These are phyloP conservation scores for Eurystomus glaucurus DNA, from an alignment of 2,797 vertebrate species.

Conservation along the genomic window DNA sequence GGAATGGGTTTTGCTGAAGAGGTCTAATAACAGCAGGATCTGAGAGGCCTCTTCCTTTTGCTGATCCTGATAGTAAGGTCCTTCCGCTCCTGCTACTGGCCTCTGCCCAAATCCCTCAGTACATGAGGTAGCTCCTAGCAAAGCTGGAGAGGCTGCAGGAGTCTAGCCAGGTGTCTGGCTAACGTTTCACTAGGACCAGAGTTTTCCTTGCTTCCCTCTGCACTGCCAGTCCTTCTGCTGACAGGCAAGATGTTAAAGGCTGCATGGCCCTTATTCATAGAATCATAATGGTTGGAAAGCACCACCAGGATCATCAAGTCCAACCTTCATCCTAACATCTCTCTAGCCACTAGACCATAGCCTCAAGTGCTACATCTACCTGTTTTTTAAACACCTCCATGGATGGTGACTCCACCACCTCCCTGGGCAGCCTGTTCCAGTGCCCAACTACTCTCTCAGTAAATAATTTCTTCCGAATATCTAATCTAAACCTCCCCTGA, in stretches of 20 bases:
- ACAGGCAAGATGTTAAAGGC: neutral
- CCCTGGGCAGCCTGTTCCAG: no score
- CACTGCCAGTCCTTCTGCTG: neutral
- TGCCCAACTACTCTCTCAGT: no score
- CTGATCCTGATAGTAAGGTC: neutral
- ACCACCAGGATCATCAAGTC: no score
- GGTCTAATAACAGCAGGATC: neutral
- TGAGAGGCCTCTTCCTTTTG: neutral
- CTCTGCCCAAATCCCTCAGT: neutral
- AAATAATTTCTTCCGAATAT: no score
- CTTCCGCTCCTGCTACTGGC: neutral
- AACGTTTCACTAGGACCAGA: neutral
- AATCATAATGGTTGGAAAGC: no score
- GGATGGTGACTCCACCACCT: no score
- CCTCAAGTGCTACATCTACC: no score
- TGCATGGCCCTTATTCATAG: neutral
- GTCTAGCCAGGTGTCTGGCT: neutral
- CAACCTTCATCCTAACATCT: no score
- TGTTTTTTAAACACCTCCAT: no score
- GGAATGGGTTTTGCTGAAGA: neutral
- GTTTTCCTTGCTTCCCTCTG: neutral
- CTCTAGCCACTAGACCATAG: no score
- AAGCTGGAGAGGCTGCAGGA: neutral
- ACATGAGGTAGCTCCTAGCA: neutral
- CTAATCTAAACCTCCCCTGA: no score